Evolutionary conservation across 2,888 invertebrate genomes (phyloP).

Genomic region (Andrena fulva): DNA sequence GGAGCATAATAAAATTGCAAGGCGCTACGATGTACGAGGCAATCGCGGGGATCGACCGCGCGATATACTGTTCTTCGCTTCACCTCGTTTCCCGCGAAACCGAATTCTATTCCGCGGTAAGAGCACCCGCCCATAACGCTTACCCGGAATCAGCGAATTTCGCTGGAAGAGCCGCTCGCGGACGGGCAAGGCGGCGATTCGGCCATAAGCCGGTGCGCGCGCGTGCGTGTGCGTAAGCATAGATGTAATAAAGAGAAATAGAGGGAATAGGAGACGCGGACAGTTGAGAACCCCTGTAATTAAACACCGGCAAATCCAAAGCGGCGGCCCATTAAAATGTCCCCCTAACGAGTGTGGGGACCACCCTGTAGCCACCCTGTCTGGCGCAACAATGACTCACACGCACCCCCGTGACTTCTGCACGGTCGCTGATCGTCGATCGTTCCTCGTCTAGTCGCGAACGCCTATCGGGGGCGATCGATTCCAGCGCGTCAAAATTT

Average conservation of each 20-base stretch:
- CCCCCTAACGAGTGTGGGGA: slow-evolving; percentile 76
- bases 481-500: slow-evolving; percentile 18
- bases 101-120: slow-evolving; percentile 1
- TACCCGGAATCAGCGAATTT: slow-evolving; percentile 39
- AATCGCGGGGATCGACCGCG: slow-evolving; percentile 7
- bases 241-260: slow-evolving; percentile 10
- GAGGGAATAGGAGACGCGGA: slow-evolving; percentile 15
- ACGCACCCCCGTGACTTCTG: slow-evolving; percentile 73
- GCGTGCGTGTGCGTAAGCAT: not conserved
- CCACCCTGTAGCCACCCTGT: slow-evolving; percentile 73
- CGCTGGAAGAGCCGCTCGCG: slow-evolving; percentile 20
- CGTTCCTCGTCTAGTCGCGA: slow-evolving; percentile 52
- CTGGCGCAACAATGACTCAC: slow-evolving; percentile 79
- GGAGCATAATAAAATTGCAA: not conserved
- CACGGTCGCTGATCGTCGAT: slow-evolving; percentile 63
- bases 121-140: not conserved
- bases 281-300: slow-evolving; percentile 77
- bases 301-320: slow-evolving; percentile 79
- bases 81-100: slow-evolving; percentile 8
- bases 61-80: slow-evolving; percentile 5
- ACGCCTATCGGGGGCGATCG: slow-evolving; percentile 10
- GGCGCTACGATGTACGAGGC: slow-evolving; percentile 5
- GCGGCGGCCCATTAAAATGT: slow-evolving; percentile 79
- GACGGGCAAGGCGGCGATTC: slow-evolving; percentile 4
- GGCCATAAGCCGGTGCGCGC: not conserved